Base-by-base conservation (phyloP, 2,888 invertebrate genomes). In the Xestobium rufovillosum region DNA sequence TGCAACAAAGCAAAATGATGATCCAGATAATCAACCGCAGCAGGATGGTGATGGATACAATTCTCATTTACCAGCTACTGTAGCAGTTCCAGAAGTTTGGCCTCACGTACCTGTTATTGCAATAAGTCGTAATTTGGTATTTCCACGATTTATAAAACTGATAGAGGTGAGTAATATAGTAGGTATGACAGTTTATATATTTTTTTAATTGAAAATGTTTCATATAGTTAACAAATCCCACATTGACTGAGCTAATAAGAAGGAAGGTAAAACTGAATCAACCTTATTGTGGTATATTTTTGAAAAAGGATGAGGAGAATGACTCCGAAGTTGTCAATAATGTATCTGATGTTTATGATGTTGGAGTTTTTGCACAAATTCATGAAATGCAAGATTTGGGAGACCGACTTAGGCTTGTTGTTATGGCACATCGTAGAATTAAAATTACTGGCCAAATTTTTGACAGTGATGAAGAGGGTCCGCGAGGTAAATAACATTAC, bases 291-390 rank as follows among this genome's bases (percentile, higher is more conserved):
- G 98, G 97, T 3, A 84, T 98, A 32, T 99, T 99, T 60, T 70
- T 99, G 50, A 94, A 95, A 57, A 90, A 83, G 60, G 81, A 83
- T 55, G 88, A 90, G 57, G 90, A 86, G 48, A 87, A 87, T 58
- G 88, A 91, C 47, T 71, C 80, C 0, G 96, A 96, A 59, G 72
- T 92, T 11, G 86, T 97, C 1, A 72, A 80, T 8, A 83, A 73
- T 35, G 57, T 96, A 14, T 79, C 84, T 42, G 96, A 98, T 45
- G 73, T 99, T 25, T 87, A 95, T 60, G 69, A 76, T 34, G 76
- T 95, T 14, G 98, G 98, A 4, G 90, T 95, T 2, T 99, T 98
- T 66, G 97, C 94, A 4, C 95, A 97, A 69, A 96, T 98, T 47
- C 90, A 94, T 52, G 97, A 98, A 66, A 78, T 98, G 69, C 94